Percentiles rank a stretch among this genome's conserved stretches.
Evolutionary conservation across 1,140 invertebrate genomes (phyloP).

Genomic region (Macrobrachium nipponense): DNA sequence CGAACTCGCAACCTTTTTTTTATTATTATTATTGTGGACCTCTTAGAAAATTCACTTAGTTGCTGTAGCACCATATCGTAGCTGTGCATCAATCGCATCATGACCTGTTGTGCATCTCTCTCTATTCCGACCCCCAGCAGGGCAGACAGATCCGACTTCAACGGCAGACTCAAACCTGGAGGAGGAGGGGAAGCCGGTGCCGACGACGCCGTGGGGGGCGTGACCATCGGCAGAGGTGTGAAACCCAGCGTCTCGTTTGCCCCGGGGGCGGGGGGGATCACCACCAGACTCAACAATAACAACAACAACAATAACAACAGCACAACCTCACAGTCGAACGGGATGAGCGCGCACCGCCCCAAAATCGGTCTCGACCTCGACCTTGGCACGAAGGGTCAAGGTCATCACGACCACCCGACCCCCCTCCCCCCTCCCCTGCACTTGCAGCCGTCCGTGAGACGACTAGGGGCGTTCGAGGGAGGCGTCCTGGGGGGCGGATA

Average conservation of each 20-base stretch:
- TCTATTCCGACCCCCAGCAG: no score
- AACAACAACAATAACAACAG: background rate
- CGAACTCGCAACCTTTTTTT: no score
- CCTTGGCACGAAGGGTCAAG: constrained; percentile 17
- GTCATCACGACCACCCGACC: constrained; percentile 10
- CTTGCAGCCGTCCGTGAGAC: constrained; percentile 5
- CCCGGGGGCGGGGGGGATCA: background rate
- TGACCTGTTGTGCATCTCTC: no score
- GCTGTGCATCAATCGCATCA: no score
- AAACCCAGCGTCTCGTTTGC: constrained; percentile 3
- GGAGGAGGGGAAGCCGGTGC: no score
- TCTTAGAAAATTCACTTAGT: no score
- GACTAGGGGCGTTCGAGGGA: constrained; percentile 1
- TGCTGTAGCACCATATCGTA: background rate
- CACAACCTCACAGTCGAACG: background rate
- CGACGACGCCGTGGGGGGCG: background rate
- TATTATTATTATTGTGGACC: no score
- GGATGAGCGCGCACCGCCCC: constrained; percentile 24
- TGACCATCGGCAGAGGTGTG: background rate
- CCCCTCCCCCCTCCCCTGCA: constrained; percentile 1
- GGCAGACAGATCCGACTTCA: no score
- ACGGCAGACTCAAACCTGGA: no score
- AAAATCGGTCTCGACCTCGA: constrained; percentile 50
- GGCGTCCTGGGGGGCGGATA: constrained; percentile 8
- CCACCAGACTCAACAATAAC: constrained; percentile 7